Evolutionary conservation across 2,888 invertebrate species (phyloP).

Genomic region (Leucophenga montana): DNA sequence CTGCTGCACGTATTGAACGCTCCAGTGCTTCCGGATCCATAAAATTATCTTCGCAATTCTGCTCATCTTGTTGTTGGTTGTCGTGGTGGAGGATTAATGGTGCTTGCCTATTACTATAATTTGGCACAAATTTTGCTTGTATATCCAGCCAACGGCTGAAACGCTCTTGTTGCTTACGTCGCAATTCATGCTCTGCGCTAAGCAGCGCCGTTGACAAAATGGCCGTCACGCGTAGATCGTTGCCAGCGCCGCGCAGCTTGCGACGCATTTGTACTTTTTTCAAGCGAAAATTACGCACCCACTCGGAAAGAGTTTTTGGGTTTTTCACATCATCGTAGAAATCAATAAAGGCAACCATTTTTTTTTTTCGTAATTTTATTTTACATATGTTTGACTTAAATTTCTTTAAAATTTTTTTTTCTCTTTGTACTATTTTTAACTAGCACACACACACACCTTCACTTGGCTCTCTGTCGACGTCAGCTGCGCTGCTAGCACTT

Average conservation of each 20-base stretch:
- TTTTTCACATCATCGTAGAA: constrained; percentile 52
- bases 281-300: constrained; percentile 76
- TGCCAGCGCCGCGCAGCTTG: constrained; percentile 72
- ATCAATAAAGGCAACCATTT: constrained; percentile 57
- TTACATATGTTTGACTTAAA: neutral
- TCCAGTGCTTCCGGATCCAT: constrained; percentile 35
- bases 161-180: constrained; percentile 75
- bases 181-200: constrained; percentile 75
- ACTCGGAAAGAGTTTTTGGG: constrained; percentile 71
- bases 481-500: neutral
- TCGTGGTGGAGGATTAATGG: constrained; percentile 19
- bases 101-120: constrained; percentile 42
- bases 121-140: constrained; percentile 68
- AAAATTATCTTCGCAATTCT: neutral
- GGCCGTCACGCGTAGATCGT: constrained; percentile 76
- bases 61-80: neutral
- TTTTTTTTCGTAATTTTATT: constrained; percentile 24
- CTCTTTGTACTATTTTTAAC: neutral
- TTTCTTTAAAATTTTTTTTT: neutral
- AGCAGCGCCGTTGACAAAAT: constrained; percentile 75
- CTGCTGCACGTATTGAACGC: constrained; percentile 35
- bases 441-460: constrained; percentile 10
- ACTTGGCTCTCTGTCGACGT: neutral
- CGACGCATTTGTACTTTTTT: constrained; percentile 75
- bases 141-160: constrained; percentile 74